Conservation (phyloP, 2,888 invertebrate species). For the Nineta flava region DNA sequence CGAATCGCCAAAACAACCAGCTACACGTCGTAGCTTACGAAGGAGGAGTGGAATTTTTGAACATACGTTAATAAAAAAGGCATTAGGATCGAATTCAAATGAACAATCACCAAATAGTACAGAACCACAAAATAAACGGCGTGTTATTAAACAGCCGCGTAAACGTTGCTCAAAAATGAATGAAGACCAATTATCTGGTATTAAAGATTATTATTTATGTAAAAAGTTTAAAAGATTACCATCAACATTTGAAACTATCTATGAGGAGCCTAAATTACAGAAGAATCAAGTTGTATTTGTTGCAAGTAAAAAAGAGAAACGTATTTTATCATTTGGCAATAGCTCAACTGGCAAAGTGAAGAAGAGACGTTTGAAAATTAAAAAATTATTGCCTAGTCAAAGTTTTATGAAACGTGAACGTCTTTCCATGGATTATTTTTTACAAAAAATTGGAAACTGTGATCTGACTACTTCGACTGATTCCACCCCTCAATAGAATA, state of each 20-base stretch:
- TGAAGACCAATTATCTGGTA: background rate
- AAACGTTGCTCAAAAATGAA: background rate
- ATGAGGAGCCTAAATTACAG: background rate
- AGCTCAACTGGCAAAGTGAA: background rate
- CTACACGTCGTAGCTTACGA: background rate
- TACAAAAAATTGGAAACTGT: background rate
- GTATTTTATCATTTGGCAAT: background rate
- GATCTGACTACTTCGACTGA: no score
- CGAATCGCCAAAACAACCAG: background rate
- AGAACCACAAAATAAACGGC: background rate
- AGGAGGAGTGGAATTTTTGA: background rate
- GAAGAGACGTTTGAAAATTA: background rate
- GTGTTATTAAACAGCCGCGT: background rate
- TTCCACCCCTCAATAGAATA: no score
- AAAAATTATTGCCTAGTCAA: background rate
- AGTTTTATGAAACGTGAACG: background rate
- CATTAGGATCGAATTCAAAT: background rate
- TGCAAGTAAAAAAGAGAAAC: background rate
- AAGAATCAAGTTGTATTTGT: background rate
- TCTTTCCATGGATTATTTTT: background rate
- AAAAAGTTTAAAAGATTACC: background rate
- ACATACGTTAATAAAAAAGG: background rate
- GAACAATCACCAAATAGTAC: background rate
- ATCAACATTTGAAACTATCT: background rate
- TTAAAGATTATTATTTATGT: background rate